These are phyloP conservation scores for Ochropacha duplaris DNA, from an alignment of 2,888 invertebrate genomes.

Conservation along the genomic window DNA sequence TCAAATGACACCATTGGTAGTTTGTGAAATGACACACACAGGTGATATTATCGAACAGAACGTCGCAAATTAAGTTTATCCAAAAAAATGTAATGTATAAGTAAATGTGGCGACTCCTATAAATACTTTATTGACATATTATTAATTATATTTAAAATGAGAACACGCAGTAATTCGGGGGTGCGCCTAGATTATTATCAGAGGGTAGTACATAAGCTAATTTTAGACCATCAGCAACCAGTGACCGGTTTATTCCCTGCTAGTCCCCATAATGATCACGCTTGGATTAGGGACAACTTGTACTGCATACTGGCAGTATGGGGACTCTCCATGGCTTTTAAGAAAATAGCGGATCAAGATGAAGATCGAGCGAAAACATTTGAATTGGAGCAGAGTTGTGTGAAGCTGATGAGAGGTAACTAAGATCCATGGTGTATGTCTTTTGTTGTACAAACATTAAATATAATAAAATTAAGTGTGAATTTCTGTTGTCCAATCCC, in stretches of 20 bases:
- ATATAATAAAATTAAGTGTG: too few species aligned
- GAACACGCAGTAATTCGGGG: conserved; percentile 94
- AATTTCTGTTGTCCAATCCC: too few species aligned
- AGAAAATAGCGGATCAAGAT: conserved; percentile 99
- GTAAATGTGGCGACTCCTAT: not conserved
- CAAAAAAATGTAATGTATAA: not conserved
- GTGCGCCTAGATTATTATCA: conserved; percentile 98
- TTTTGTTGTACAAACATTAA: too few species aligned
- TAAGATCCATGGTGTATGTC: conserved; percentile 38
- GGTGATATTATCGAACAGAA: not conserved
- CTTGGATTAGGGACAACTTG: conserved; percentile 99
- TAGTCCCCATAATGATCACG: conserved; percentile 93
- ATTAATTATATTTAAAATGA: conserved; percentile 79
- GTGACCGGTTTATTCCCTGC: conserved; percentile 98
- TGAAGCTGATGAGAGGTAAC: conserved; percentile 91
- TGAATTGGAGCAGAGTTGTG: conserved; percentile 97
- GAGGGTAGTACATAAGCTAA: conserved; percentile 95
- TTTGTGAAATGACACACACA: not conserved
- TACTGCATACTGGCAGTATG: conserved; percentile 98
- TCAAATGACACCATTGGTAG: conserved; percentile 63
- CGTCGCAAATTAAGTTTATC: not conserved
- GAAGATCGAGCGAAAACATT: conserved; percentile 99
- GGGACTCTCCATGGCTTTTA: conserved; percentile 99
- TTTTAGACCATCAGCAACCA: conserved; percentile 97
- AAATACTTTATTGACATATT: not conserved